These are phyloP conservation scores for Pseudococcus longispinus DNA, from an alignment of 2,888 invertebrate genomes.

Conservation along the genomic window DNA sequence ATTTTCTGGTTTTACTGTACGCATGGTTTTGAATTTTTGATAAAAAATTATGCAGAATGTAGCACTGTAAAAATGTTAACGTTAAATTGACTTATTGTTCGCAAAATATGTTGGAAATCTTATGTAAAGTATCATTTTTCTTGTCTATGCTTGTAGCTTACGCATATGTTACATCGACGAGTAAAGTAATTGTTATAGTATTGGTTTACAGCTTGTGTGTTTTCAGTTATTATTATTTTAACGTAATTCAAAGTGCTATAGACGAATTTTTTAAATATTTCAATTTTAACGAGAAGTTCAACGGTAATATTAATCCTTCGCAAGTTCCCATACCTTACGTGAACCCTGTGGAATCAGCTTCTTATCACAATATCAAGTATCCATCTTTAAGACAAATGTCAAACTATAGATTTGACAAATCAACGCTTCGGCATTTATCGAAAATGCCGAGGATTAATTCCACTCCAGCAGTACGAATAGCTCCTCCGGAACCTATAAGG, in stretches of 20 bases:
- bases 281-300: conserved; percentile 40
- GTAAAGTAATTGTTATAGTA: conserved; percentile 41
- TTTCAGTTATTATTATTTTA: conserved; percentile 54
- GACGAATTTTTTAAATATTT: conserved; percentile 50
- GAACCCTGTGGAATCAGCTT: conserved; percentile 45
- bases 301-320: conserved; percentile 26
- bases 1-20: neutral
- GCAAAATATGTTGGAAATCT: conserved; percentile 52
- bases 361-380: conserved; percentile 50
- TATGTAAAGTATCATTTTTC: conserved; percentile 51
- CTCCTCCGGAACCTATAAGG: conserved; percentile 45
- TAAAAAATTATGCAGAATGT: neutral
- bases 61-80: conserved; percentile 19
- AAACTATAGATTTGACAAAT: conserved; percentile 50
- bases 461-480: conserved; percentile 43
- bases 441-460: conserved; percentile 42
- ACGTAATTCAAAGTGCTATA: conserved; percentile 49
- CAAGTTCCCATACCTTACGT: conserved; percentile 38
- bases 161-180: conserved; percentile 52
- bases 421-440: conserved; percentile 49
- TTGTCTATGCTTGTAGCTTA: conserved; percentile 55
- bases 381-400: conserved; percentile 49
- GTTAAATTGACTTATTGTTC: conserved; percentile 22
- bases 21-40: conserved; percentile 34
- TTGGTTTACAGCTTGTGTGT: conserved; percentile 42